Base-by-base conservation (phyloP, 2,888 invertebrate species). In the Pseudolycoriella hygida region DNA sequence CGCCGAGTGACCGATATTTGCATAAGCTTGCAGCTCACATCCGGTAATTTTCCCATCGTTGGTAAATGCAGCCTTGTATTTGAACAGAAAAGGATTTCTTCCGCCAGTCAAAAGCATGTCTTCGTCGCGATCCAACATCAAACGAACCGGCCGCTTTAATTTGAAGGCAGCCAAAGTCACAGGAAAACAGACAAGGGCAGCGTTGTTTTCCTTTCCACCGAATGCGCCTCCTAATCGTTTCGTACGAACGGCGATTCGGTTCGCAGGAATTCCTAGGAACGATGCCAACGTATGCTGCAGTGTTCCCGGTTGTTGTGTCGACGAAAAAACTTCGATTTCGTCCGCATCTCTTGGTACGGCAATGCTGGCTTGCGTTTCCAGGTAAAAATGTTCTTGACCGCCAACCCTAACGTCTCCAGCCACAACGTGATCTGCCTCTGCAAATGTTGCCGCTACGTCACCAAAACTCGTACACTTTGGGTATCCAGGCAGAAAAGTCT, bases 301-400 rank as follows among this genome's bases (percentile, higher is more conserved):
- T 65, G 85, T 85, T 1, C 78, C 65, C 0, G 85, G 86, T 70
- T 85, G 78, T 62, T 96, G 96, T 4, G 85, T 80, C 0, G 89
- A 83, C 51, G 78, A 76, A 56, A 81, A 80, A 43, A 94, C 63
- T 59, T 92, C 90, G 47, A 96, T 62, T 63, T 94, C 94, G 50
- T 84, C 77, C 47, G 80, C 80, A 60, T 86, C 86, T 53, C 76
- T 77, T 0, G 86, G 86, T 40, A 82, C 66, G 0, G 74, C 85
- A 48, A 83, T 65, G 2, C 76, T 66, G 1, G 75, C 76, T 50
- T 86, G 77, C 0, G 94, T 89, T 66, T 97, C 97, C 54, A 97
- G 67, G 64, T 96, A 97, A 63, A 97, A 94, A 61, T 97, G 97
- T 60, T 96, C 96, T 64, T 97, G 94, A 0, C 88, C 90, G 11